A percentile compares a stretch with the other conserved stretches of the same genome.
These are phyloP conservation scores for Meles meles DNA, from an alignment of 2,113 vertebrate genomes.

Conservation along the genomic window DNA sequence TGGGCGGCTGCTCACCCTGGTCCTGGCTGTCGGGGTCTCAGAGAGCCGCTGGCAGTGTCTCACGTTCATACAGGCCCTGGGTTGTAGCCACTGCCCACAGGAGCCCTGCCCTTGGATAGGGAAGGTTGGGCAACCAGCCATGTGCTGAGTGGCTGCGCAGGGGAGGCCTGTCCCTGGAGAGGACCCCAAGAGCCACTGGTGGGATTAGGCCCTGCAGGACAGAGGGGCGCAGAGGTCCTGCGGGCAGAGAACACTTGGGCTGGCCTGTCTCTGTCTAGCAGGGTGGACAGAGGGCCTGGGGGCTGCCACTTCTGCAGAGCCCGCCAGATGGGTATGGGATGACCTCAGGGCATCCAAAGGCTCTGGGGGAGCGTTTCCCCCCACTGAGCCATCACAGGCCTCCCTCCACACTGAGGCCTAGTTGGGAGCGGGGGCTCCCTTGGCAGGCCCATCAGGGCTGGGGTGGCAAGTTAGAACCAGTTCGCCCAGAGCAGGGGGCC, in stretches of 20 bases:
- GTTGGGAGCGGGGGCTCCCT: background rate
- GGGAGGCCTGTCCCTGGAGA: background rate
- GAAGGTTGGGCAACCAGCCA: background rate
- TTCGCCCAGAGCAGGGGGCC: background rate
- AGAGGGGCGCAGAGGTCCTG: too few species aligned
- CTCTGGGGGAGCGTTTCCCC: background rate
- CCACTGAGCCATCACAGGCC: background rate
- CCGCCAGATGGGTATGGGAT: background rate
- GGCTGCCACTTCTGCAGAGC: background rate
- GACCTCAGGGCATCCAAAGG: background rate
- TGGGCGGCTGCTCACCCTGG: too few species aligned
- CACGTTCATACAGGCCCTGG: background rate
- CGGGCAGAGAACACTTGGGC: background rate
- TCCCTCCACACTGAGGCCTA: background rate
- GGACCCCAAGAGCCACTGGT: background rate
- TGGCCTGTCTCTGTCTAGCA: background rate
- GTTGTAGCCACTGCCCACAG: background rate
- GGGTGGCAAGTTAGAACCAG: too few species aligned
- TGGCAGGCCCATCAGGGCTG: background rate
- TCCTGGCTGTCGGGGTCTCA: background rate
- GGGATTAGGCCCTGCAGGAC: too few species aligned
- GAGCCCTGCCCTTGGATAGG: background rate
- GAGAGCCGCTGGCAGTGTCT: too few species aligned
- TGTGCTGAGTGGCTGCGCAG: rapidly evolving
- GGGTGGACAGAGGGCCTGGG: background rate